These are phyloP conservation scores for Leptonema lineaticorne DNA, from an alignment of 1,140 invertebrate species.

Conservation along the genomic window DNA sequence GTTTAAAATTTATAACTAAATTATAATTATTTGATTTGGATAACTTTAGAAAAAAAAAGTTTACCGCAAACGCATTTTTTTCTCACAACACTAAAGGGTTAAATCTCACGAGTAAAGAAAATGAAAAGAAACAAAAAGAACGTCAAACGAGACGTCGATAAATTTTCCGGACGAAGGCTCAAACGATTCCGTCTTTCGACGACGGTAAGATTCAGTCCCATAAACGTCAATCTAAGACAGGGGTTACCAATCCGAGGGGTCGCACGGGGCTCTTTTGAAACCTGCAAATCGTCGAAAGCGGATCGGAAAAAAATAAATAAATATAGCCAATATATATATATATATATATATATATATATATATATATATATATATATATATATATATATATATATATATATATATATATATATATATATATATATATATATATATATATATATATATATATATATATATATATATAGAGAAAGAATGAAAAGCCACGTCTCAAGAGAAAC, in stretches of 20 bases:
- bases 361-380: background rate
- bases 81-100: no score
- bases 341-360: background rate
- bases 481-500: background rate
- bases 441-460: background rate
- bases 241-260: no score
- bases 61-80: no score
- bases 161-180: background rate
- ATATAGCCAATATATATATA: no score
- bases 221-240: slow-evolving; percentile 14
- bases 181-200: background rate
- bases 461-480: background rate
- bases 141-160: background rate
- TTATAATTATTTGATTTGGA: no score
- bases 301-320: no score
- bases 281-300: background rate
- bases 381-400: background rate
- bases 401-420: background rate
- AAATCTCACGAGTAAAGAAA: no score
- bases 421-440: background rate
- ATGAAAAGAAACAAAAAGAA: no score
- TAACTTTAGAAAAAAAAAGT: no score
- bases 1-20: no score
- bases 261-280: background rate
- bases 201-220: slow-evolving; percentile 7